Base-by-base conservation (phyloP, 2,888 invertebrate genomes). In the Eucriotettix oculatus region DNA sequence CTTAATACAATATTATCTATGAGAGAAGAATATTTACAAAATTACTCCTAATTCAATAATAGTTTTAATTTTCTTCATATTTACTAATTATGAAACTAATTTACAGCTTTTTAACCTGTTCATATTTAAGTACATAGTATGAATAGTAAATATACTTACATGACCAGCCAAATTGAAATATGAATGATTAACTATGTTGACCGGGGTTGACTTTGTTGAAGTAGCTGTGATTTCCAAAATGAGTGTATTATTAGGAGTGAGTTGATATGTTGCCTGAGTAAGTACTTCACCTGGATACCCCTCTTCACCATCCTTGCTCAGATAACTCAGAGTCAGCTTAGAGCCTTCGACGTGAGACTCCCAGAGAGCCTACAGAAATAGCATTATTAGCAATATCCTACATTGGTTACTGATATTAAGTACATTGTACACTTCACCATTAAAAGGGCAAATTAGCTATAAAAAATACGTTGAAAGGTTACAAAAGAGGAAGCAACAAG, bases 141-240 rank as follows among this genome's bases (percentile, higher is more conserved):
- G 29, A 29, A 29, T 29, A 29, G 29, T 5, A 29, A 29, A 41
- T 40, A 52, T 59, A 72, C 79, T 74, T 69, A 86, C 85, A 74
- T 94, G 91, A n/a, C 95, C 95, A 57, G 85, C 90, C 52, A 97
- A 78, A 75, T 97, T 97, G 73, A 96, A 95, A 72, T 89, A 96
- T 1, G 88, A 83, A 69, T 94, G 87, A 72, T 88, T 90, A 56
- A 92, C 92, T 60, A 97, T 74, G 72, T 91, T 95, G 63, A 96
- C 77, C 14, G 87, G 83, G 0, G 94, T 95, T 0, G 88, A 80
- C 69, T 87, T 87, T 11, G 83, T 85, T 3, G 87, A 81, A 5
- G 81, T 82, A 16, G 90, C 90, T 64, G 77, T 81, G 78, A 88
- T 90, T 63, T 84, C 79, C 9, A 95, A 81, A 62, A 80, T 75